A percentile compares a stretch with the other conserved stretches of the same genome.
phyloP scores from a whole-genome alignment of 1,140 invertebrate species.

The Trypoxylus dichotomus region DNA sequence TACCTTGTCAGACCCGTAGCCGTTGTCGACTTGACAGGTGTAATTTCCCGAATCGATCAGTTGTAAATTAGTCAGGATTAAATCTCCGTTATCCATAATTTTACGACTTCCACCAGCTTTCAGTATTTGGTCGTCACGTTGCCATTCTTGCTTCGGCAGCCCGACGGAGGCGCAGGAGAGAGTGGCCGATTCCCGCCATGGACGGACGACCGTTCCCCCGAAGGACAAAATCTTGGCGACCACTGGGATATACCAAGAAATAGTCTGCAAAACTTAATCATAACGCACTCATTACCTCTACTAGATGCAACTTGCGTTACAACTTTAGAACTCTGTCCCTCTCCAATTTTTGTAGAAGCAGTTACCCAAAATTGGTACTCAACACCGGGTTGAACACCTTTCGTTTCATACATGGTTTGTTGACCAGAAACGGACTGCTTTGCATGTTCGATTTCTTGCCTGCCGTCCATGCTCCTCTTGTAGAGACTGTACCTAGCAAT shows the following conservation, averaged over 20 bases:
- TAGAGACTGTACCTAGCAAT: constrained; percentile 81
- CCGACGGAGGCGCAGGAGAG: constrained; percentile 69
- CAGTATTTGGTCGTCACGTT: constrained; percentile 58
- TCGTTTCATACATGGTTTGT: constrained; percentile 67
- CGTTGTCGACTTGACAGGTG: constrained; percentile 74
- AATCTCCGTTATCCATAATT: constrained; percentile 63
- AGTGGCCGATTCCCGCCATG: constrained; percentile 66
- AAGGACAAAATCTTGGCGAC: constrained; percentile 72
- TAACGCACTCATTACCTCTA: constrained; percentile 49
- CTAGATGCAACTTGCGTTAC: constrained; percentile 63
- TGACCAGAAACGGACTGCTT: constrained; percentile 65
- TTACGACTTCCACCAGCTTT: constrained; percentile 58
- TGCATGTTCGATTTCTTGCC: constrained; percentile 68
- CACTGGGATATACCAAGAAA: constrained; percentile 50
- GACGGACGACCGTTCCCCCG: constrained; percentile 64
- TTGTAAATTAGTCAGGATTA: constrained; percentile 66
- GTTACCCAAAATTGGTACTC: constrained; percentile 84
- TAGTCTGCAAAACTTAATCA: constrained; percentile 15
- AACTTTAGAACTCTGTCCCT: constrained; percentile 72
- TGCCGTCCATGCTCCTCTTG: constrained; percentile 68
- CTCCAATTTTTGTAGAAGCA: constrained; percentile 73
- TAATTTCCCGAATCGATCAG: constrained; percentile 73
- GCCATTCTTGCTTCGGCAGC: constrained; percentile 68
- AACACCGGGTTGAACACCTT: constrained; percentile 71
- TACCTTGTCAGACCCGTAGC: constrained; percentile 67